phyloP scores from a whole-genome alignment of 1,140 invertebrate species.

The Aporrectodea caliginosa region DNA sequence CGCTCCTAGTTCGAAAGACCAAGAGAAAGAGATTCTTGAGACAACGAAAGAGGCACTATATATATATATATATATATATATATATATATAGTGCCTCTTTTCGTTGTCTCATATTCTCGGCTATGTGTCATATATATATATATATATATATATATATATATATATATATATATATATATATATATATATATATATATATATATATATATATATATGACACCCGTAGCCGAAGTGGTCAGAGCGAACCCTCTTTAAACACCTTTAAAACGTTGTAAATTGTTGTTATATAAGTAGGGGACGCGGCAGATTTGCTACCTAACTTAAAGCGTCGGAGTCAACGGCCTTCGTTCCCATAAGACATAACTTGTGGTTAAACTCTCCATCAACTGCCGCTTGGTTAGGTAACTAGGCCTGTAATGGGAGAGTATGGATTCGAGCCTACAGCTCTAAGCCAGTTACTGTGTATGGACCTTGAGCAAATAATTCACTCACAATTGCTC shows the following conservation, averaged over 20 bases:
- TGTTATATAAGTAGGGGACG: background rate
- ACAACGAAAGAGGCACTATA: background rate
- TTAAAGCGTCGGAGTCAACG: background rate
- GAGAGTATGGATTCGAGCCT: too few species aligned
- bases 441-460: too few species aligned
- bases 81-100: background rate
- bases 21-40: background rate
- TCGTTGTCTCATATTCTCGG: background rate
- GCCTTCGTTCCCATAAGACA: too few species aligned
- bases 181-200: conserved; percentile 4
- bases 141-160: conserved; percentile 4
- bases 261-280: background rate
- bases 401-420: too few species aligned
- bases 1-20: too few species aligned
- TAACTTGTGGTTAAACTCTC: too few species aligned
- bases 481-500: too few species aligned
- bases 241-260: too few species aligned
- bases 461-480: too few species aligned
- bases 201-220: background rate
- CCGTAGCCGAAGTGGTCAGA: background rate
- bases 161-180: conserved; percentile 4
- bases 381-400: too few species aligned
- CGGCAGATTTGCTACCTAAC: background rate
- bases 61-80: background rate
- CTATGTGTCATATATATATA: background rate